phyloP scores from a whole-genome alignment of 2,888 invertebrate genomes.

The Parascotia fuliginaria region DNA sequence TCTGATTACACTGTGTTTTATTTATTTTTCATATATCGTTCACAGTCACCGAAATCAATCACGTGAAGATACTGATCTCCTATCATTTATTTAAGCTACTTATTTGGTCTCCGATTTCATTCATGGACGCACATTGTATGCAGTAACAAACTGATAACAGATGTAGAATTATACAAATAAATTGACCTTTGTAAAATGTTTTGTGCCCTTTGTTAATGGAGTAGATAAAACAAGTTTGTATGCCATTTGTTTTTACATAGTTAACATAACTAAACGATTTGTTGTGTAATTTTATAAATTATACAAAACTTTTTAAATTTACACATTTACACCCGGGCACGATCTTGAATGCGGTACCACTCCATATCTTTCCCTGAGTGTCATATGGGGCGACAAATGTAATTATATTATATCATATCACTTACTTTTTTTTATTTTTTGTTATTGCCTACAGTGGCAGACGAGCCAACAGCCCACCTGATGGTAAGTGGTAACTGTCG shows the following conservation, averaged over 20 bases:
- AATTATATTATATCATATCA: too few species aligned
- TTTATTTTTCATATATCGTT: constrained; percentile 31
- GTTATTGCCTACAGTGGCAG: too few species aligned
- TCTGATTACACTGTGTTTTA: constrained; percentile 4
- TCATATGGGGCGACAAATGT: too few species aligned
- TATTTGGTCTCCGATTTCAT: constrained; percentile 28
- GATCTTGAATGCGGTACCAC: too few species aligned
- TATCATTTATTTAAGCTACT: constrained; percentile 42
- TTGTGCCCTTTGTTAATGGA: not conserved
- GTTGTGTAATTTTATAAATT: too few species aligned
- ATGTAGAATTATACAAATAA: constrained; percentile 32
- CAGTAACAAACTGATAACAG: constrained; percentile 42
- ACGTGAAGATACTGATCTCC: constrained; percentile 38
- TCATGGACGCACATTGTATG: constrained; percentile 22
- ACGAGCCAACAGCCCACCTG: too few species aligned
- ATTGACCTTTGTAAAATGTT: constrained; percentile 5
- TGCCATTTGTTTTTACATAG: not conserved
- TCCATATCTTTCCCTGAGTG: too few species aligned
- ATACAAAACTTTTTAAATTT: too few species aligned
- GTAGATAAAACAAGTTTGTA: not conserved
- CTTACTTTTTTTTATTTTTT: too few species aligned
- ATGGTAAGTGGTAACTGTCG: too few species aligned
- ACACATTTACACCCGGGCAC: too few species aligned
- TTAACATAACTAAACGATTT: too few species aligned
- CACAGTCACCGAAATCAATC: constrained; percentile 40